Percentiles rank a stretch among this genome's conserved stretches.
These are phyloP conservation scores for Arctocebus calabarensis DNA, from an alignment of 2,797 vertebrate genomes.

Conservation along the genomic window DNA sequence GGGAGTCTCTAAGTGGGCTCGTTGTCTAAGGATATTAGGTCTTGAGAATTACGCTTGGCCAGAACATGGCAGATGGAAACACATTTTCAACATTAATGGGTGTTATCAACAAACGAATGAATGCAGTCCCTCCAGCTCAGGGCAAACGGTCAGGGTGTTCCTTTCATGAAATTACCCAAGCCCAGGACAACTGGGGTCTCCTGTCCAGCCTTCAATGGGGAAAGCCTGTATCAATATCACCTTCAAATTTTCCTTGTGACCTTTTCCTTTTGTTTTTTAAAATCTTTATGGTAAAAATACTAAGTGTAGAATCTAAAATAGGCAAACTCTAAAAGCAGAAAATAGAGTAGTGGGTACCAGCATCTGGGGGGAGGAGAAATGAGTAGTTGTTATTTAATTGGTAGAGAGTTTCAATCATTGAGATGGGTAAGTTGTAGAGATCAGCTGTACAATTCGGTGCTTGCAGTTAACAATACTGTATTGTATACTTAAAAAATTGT, in stretches of 20 bases:
- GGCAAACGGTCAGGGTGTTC: no score
- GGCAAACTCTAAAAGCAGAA: neutral
- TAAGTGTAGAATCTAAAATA: neutral
- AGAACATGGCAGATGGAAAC: no score
- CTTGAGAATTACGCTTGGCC: no score
- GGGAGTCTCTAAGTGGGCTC: no score
- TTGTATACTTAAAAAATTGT: neutral
- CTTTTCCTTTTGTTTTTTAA: neutral
- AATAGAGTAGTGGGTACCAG: neutral
- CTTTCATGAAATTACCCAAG: no score
- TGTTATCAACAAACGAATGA: no score
- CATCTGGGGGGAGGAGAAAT: neutral
- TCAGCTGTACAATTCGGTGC: neutral
- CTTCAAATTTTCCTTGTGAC: neutral
- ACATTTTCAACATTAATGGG: no score
- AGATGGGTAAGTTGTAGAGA: neutral
- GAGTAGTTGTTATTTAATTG: neutral
- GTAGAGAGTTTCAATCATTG: neutral
- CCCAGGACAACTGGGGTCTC: no score
- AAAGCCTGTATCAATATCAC: neutral
- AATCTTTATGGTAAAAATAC: neutral
- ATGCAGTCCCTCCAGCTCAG: no score
- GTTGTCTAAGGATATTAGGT: no score
- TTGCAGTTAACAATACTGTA: neutral
- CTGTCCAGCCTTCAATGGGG: no score